Conservation (phyloP, 1,140 invertebrate genomes). For the Chionoecetes opilio region DNA sequence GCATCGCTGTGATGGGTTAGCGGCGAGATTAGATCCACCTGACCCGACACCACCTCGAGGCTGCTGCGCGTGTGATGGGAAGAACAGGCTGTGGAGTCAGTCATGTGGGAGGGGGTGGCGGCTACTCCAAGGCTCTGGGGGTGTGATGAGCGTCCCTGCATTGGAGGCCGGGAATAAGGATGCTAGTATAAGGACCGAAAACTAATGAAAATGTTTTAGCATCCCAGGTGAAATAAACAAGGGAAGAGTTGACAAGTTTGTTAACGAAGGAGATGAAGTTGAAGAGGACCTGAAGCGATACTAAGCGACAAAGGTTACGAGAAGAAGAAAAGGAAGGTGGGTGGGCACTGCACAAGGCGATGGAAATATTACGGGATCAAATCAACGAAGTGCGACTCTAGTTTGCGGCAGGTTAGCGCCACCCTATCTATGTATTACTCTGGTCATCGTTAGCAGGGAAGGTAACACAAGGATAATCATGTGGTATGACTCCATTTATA, state of each 20-base stretch:
- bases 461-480: background rate
- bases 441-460: background rate
- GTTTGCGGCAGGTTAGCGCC: slow-evolving; percentile 14
- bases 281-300: no score
- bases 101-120: background rate
- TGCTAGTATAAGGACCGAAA: no score
- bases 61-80: background rate
- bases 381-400: background rate
- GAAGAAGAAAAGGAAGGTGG: background rate
- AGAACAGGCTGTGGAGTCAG: no score
- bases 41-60: background rate
- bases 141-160: background rate
- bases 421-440: no score
- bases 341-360: background rate
- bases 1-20: background rate
- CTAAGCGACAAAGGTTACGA: no score
- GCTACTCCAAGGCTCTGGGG: background rate
- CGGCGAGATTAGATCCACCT: background rate
- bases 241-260: no score
- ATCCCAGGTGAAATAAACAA: no score
- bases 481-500: background rate
- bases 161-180: no score
- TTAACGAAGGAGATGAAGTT: no score
- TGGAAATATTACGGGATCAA: background rate
- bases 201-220: no score